These are phyloP conservation scores for Monopterus albus DNA, from an alignment of 2,113 vertebrate genomes.

Conservation along the genomic window DNA sequence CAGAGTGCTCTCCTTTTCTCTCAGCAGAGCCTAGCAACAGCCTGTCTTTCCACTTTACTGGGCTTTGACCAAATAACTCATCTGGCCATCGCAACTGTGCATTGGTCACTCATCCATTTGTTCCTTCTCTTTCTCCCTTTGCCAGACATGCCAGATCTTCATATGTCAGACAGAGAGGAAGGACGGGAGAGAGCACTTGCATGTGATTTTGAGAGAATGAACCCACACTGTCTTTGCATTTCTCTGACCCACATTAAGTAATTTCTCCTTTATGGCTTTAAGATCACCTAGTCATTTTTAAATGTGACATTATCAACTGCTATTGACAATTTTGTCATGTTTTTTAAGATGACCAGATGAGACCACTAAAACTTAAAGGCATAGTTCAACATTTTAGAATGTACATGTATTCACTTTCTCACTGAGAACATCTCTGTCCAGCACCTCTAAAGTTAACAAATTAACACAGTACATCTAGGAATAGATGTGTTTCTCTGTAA, in stretches of 20 bases:
- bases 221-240: slow-evolving; percentile 60
- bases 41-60: slow-evolving; percentile 72
- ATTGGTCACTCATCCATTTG: slow-evolving; percentile 77
- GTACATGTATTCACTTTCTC: no score
- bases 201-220: slow-evolving; percentile 67
- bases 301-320: slow-evolving; percentile 9
- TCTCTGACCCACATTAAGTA: slow-evolving; percentile 63
- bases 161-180: slow-evolving; percentile 61
- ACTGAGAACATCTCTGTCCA: no score
- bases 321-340: no score
- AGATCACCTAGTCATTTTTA: slow-evolving; percentile 33
- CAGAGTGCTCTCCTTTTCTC: slow-evolving; percentile 67
- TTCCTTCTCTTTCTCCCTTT: slow-evolving; percentile 60
- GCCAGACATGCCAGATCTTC: slow-evolving; percentile 78
- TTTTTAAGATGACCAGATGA: slow-evolving; percentile 15
- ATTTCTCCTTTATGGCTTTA: slow-evolving; percentile 43
- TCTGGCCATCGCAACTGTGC: slow-evolving; percentile 67
- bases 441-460: no score
- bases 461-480: no score
- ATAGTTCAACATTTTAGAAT: no score
- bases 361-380: no score
- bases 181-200: slow-evolving; percentile 55
- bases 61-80: slow-evolving; percentile 79
- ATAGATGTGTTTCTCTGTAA: no score
- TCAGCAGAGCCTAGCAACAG: slow-evolving; percentile 80